Percentiles rank a stretch among this genome's conserved stretches.
Evolutionary conservation across 2,113 vertebrate genomes (phyloP).

Genomic region (Gnathonemus echidnorhynchus): DNA sequence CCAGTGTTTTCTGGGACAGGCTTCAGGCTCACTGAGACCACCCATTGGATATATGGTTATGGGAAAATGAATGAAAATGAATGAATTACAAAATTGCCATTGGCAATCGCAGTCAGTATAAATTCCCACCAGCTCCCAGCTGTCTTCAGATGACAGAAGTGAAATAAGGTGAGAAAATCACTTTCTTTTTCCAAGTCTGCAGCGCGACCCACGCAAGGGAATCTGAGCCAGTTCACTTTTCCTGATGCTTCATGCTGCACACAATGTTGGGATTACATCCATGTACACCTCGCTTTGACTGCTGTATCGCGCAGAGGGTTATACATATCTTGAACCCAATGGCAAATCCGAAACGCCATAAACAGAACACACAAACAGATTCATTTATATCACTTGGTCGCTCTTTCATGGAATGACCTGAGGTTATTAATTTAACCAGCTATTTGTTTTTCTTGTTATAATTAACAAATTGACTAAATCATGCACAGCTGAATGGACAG

Average conservation of each 20-base stretch:
- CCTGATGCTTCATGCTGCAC: neutral
- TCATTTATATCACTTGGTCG: neutral
- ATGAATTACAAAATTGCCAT: neutral
- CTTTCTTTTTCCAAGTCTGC: neutral
- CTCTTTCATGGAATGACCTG: neutral
- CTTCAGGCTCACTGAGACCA: neutral
- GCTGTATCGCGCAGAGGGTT: neutral
- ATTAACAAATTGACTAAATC: neutral
- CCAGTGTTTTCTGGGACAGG: neutral
- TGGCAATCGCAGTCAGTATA: neutral
- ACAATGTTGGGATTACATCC: neutral
- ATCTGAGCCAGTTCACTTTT: neutral
- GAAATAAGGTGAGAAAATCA: conserved; percentile 4
- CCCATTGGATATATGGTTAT: neutral
- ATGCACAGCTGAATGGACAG: neutral
- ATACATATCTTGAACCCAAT: neutral
- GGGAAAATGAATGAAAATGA: conserved; percentile 8
- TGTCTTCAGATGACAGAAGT: neutral
- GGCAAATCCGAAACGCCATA: neutral
- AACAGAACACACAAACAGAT: neutral
- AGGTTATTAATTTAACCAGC: neutral
- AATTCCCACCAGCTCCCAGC: neutral
- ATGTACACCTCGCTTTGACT: neutral
- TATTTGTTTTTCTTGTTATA: neutral
- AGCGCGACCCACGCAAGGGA: neutral